These are phyloP conservation scores for Oligia latruncula DNA, from an alignment of 2,888 invertebrate genomes.

Conservation along the genomic window DNA sequence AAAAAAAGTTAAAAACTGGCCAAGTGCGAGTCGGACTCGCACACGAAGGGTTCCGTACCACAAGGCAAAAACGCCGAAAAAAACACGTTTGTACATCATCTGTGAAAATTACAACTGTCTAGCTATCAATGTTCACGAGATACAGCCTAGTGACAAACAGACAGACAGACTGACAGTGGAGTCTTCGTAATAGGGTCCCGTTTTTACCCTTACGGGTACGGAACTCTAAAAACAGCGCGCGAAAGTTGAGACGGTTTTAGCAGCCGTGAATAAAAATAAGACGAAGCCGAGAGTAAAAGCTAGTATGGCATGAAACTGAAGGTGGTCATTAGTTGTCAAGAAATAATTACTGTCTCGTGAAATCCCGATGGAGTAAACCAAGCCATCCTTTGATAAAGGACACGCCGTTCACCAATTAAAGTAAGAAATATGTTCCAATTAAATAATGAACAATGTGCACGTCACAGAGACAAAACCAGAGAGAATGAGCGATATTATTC, in stretches of 20 bases:
- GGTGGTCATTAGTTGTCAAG: constrained; percentile 35
- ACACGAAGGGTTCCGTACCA: too few species aligned
- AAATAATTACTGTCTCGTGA: constrained; percentile 45
- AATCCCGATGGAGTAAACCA: constrained; percentile 27
- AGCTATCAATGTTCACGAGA: too few species aligned
- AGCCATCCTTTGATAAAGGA: constrained; percentile 40
- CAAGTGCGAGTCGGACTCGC: too few species aligned
- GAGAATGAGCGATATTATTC: neutral
- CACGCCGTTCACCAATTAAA: constrained; percentile 37
- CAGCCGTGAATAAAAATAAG: constrained; percentile 6
- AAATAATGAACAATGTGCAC: constrained; percentile 25
- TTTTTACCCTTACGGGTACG: too few species aligned
- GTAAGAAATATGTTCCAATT: constrained; percentile 33
- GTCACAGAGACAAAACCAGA: neutral
- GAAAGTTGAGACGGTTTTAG: neutral
- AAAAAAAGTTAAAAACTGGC: neutral
- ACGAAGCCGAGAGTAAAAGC: neutral
- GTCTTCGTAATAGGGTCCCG: too few species aligned
- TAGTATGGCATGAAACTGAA: constrained; percentile 16
- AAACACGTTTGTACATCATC: too few species aligned
- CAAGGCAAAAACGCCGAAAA: too few species aligned
- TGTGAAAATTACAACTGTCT: too few species aligned
- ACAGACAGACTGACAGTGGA: too few species aligned
- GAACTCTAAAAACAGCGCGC: too few species aligned
- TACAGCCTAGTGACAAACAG: too few species aligned